phyloP scores from a whole-genome alignment of 2,888 invertebrate species.

The Rotaria sp. region DNA sequence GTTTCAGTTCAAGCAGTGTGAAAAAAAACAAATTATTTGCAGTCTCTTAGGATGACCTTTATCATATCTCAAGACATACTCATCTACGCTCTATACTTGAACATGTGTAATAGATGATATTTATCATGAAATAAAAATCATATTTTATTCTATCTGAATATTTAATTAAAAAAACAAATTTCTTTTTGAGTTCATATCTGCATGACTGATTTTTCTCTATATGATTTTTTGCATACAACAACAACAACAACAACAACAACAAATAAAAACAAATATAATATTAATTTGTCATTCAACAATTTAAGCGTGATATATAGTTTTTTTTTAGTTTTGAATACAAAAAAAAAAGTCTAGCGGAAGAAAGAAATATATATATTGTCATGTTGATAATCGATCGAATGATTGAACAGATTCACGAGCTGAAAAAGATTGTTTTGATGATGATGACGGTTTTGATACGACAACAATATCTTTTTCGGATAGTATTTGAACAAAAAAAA shows the following conservation, averaged over 20 bases:
- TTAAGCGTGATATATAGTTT: neutral
- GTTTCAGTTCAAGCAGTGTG: too few species aligned
- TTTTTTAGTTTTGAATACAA: neutral
- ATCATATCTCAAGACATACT: too few species aligned
- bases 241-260: neutral
- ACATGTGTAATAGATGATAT: neutral
- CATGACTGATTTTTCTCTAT: neutral
- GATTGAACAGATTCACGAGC: neutral
- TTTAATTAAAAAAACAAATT: neutral
- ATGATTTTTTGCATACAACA: neutral
- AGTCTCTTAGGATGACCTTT: too few species aligned
- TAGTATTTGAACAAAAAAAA: slow-evolving; percentile 55
- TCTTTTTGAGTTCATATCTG: neutral
- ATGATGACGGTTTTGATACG: slow-evolving; percentile 42
- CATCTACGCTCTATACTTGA: too few species aligned
- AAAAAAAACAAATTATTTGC: too few species aligned
- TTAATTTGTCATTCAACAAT: neutral
- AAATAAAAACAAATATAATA: neutral
- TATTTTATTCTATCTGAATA: neutral
- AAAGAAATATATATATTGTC: neutral
- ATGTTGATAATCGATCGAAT: neutral
- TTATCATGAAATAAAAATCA: neutral
- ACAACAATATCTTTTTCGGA: slow-evolving; percentile 56
- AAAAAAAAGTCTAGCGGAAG: neutral
- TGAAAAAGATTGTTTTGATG: neutral